Evolutionary conservation across 2,113 vertebrate species (phyloP).

Genomic region (Silurus meridionalis): DNA sequence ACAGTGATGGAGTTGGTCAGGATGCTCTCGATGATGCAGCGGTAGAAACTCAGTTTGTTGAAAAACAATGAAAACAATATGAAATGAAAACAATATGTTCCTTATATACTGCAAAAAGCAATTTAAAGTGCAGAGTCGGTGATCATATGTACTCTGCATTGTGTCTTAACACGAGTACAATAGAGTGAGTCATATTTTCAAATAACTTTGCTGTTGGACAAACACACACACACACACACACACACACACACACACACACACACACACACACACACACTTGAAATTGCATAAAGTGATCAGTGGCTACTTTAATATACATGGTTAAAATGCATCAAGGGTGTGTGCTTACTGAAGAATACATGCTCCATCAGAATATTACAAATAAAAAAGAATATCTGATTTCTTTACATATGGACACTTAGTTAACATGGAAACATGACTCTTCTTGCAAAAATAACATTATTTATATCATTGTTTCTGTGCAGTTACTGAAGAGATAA

Average conservation of each 20-base stretch:
- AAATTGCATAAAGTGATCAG: constrained; percentile 40
- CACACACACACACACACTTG: background rate
- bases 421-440: constrained; percentile 38
- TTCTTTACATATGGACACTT: constrained; percentile 37
- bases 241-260: background rate
- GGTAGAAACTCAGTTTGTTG: too few species aligned
- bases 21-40: too few species aligned
- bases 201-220: constrained; percentile 37
- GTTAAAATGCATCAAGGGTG: constrained; percentile 34
- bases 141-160: background rate
- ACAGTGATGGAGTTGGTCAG: too few species aligned
- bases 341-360: constrained; percentile 16
- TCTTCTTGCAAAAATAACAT: background rate
- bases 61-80: too few species aligned
- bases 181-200: constrained; percentile 15
- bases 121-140: background rate
- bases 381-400: constrained; percentile 43
- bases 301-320: constrained; percentile 27
- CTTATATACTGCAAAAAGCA: constrained; percentile 1
- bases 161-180: constrained; percentile 1
- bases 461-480: background rate
- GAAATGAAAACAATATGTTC: background rate
- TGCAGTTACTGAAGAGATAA: constrained; percentile 2
- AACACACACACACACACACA: background rate
- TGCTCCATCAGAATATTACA: constrained; percentile 19